phyloP scores from a whole-genome alignment of 2,113 vertebrate genomes.

The Aptenodytes forsteri region DNA sequence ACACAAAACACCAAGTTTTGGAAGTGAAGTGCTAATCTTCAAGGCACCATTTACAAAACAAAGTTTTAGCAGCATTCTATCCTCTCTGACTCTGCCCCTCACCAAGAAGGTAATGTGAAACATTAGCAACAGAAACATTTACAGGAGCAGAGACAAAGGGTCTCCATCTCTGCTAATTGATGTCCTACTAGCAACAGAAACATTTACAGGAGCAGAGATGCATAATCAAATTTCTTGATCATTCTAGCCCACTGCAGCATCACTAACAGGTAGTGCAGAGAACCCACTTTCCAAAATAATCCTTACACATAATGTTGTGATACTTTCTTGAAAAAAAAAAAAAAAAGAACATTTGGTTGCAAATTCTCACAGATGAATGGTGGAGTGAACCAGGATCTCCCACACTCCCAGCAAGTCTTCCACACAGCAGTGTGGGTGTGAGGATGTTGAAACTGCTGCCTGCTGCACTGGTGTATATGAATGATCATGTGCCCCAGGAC shows the following conservation, averaged over 20 bases:
- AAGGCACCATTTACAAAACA: neutral
- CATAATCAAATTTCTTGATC: neutral
- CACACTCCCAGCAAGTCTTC: neutral
- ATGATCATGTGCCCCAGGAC: accelerated
- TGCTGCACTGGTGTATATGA: neutral
- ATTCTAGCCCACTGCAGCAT: neutral
- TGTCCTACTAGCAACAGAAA: neutral
- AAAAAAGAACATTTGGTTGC: neutral
- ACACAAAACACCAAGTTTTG: neutral
- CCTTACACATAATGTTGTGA: neutral
- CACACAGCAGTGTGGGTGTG: neutral
- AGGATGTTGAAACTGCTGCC: neutral
- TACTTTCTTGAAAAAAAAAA: neutral
- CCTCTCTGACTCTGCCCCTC: neutral
- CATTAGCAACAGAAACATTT: too few species aligned
- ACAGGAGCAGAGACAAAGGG: too few species aligned
- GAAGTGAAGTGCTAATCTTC: neutral
- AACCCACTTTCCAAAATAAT: neutral
- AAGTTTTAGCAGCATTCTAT: neutral
- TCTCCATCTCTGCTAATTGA: neutral
- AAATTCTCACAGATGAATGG: neutral
- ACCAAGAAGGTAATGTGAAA: neutral
- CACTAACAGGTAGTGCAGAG: neutral
- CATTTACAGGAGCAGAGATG: neutral
- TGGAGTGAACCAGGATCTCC: neutral